Base-by-base conservation (phyloP, 2,113 vertebrate species). In the Sapajus apella region DNA sequence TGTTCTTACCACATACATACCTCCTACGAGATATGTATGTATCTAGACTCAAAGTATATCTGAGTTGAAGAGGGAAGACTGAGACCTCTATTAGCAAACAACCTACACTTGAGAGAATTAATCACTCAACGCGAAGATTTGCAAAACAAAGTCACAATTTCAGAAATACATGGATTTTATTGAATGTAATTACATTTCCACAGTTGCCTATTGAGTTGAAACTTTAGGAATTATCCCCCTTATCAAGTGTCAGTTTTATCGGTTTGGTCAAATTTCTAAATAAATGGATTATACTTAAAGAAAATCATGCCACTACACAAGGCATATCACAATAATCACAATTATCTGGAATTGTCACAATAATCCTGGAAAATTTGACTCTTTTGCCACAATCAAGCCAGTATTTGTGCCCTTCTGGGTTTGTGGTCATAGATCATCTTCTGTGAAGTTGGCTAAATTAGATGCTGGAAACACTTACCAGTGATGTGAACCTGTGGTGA, bases 81-180 rank as follows among this genome's bases (percentile, higher is more conserved):
- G 40, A 86, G 43, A 35, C 40, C 61, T 83, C 35, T 92, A 52
- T 30, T 91, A 61, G 40, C 18, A 81, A 90, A 76, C 7, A 92
- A 73, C 7, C 9, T 4, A 20, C 40, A 75, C 37, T 91, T 87
- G 18, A 64, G 93, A 58, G 7, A 77, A 61, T 73, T 11, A 3
- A 61, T 32, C 8, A 35, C 32, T 88, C 43, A 79, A 3, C 79
- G 66, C 95, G 40, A 87, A 92, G 7, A 90, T n/a, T 82, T 89
- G 27, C 27, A 96, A 64, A 83, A 66, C 37, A 84, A 87, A 87
- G 35, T 30, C 30, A 90, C 17, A 56, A 11, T 73, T 95, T 96
- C 70, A 73, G 76, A 97, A 97, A 94, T 72, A 37, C 16, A n/a
- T 82, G 32, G 17, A 61, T 89, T 89, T 93, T 91, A 77, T 11